These are phyloP conservation scores for Drosophila bipectinata DNA, from an alignment of 1,140 invertebrate genomes.

Conservation along the genomic window DNA sequence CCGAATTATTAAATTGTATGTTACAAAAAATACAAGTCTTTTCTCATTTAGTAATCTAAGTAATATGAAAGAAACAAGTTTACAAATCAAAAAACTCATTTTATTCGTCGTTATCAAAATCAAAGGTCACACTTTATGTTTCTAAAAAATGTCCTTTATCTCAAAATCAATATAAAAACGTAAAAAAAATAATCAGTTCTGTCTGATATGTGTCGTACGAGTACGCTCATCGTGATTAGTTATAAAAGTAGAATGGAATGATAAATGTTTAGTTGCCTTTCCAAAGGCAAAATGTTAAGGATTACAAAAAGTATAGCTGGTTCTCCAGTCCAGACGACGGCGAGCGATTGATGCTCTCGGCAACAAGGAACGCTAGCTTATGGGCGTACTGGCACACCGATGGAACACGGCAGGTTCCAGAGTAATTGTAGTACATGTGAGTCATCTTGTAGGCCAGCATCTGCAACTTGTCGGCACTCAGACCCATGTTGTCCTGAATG, in stretches of 20 bases:
- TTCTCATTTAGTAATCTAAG: too few relatives aligned
- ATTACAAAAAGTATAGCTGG: constrained; percentile 86
- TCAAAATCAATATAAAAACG: not conserved
- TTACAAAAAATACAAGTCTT: constrained; percentile 6
- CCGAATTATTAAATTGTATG: constrained; percentile 45
- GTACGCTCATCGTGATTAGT: too few relatives aligned
- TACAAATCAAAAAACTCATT: too few relatives aligned
- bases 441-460: constrained; percentile 91
- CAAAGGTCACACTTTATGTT: not conserved
- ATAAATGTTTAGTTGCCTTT: not conserved
- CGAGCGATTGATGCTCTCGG: constrained; percentile 87
- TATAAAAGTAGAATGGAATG: too few relatives aligned
- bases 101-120: not conserved
- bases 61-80: too few relatives aligned
- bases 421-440: constrained; percentile 94
- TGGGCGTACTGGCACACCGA: constrained; percentile 95
- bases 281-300: not conserved
- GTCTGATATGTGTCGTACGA: not conserved
- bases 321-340: constrained; percentile 84
- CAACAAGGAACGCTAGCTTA: constrained; percentile 92
- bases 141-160: not conserved
- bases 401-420: constrained; percentile 91
- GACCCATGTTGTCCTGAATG: constrained; percentile 87
- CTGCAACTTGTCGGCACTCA: constrained; percentile 89
- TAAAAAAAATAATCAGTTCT: not conserved